Percentiles rank a stretch among this genome's conserved stretches.
These are phyloP conservation scores for Pipistrellus pipistrellus DNA, from an alignment of 2,797 vertebrate species.

Conservation along the genomic window DNA sequence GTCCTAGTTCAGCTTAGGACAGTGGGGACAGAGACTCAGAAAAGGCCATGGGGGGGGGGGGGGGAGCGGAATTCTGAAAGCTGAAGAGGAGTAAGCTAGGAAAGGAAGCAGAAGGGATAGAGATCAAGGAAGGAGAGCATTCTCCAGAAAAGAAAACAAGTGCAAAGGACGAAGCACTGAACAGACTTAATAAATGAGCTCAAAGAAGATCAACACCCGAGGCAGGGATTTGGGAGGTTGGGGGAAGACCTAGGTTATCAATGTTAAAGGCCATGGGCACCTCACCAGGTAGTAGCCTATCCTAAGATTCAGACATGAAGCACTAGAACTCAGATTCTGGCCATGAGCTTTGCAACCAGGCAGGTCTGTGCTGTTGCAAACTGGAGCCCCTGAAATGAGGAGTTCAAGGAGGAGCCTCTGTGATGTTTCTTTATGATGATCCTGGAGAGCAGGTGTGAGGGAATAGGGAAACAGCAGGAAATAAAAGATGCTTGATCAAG, in stretches of 20 bases:
- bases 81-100: neutral
- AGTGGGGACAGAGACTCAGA: neutral
- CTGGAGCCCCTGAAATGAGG: neutral
- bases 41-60: neutral
- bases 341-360: neutral
- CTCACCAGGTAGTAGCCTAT: neutral
- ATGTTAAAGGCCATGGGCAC: neutral
- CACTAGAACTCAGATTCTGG: neutral
- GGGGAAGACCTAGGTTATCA: neutral
- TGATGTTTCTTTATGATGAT: neutral
- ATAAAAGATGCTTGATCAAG: neutral
- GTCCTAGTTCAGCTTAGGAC: neutral
- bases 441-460: neutral
- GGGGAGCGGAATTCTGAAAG: neutral
- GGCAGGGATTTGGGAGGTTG: neutral
- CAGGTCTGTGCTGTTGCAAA: neutral
- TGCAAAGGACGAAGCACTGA: neutral
- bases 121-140: neutral
- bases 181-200: neutral
- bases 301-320: neutral
- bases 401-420: neutral
- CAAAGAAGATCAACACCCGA: neutral
- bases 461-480: neutral
- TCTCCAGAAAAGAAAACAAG: neutral
- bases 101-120: neutral